Percentiles rank a stretch among this genome's conserved stretches.
These are phyloP conservation scores for Amorpha juglandis DNA, from an alignment of 2,888 invertebrate genomes.

Conservation along the genomic window DNA sequence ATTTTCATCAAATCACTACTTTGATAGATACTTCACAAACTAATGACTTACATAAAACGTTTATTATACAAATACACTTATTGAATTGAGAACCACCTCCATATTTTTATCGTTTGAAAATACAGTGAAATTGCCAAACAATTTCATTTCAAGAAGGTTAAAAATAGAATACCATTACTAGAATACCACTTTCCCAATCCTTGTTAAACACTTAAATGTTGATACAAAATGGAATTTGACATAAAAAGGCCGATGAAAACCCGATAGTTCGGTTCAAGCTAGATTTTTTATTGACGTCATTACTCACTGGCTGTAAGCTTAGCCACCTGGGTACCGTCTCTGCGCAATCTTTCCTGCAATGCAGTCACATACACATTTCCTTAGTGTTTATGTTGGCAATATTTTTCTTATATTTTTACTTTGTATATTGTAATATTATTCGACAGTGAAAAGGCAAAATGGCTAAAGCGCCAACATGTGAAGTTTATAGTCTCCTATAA, in stretches of 20 bases:
- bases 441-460: too few species aligned
- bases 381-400: conserved; percentile 9
- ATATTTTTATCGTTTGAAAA: too few species aligned
- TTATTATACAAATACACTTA: too few species aligned
- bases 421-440: background rate
- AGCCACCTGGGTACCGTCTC: conserved; percentile 54
- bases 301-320: conserved; percentile 51
- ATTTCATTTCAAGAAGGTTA: too few species aligned
- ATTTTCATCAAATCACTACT: too few species aligned
- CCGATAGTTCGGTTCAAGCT: conserved; percentile 41
- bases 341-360: conserved; percentile 61
- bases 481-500: too few species aligned
- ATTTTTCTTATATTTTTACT: background rate
- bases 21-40: too few species aligned
- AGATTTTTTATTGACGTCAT: conserved; percentile 59
- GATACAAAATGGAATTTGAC: conserved; percentile 15
- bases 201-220: background rate
- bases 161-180: too few species aligned
- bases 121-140: too few species aligned
- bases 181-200: background rate
- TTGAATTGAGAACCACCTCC: too few species aligned
- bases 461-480: too few species aligned
- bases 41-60: too few species aligned
- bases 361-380: conserved; percentile 44
- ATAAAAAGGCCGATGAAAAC: conserved; percentile 26